Evolutionary conservation across 2,797 vertebrate species (phyloP).

Genomic region (Synanceia verrucosa): DNA sequence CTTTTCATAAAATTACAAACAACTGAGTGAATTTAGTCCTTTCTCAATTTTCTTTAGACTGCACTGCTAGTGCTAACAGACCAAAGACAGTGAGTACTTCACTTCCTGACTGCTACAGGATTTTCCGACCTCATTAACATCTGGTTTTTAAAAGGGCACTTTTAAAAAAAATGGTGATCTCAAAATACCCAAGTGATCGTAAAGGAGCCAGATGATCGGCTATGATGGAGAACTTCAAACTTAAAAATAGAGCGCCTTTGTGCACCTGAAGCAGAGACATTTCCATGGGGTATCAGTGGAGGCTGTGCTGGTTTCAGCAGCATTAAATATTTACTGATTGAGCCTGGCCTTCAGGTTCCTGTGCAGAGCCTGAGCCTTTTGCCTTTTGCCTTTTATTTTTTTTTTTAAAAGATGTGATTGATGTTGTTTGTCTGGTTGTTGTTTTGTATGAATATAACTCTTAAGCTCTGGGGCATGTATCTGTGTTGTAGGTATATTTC

Average conservation of each 20-base stretch:
- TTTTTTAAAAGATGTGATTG: too few relatives aligned
- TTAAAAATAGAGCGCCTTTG: not conserved
- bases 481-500: slow-evolving; percentile 5
- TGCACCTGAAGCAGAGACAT: slow-evolving; percentile 12
- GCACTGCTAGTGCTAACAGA: not conserved
- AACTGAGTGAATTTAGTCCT: not conserved
- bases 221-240: not conserved
- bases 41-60: too few relatives aligned
- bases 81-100: not conserved
- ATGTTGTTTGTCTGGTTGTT: too few relatives aligned
- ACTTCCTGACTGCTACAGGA: not conserved
- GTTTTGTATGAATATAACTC: slow-evolving; percentile 14
- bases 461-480: slow-evolving; percentile 12
- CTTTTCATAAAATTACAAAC: not conserved
- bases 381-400: too few relatives aligned
- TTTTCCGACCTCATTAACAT: too few relatives aligned
- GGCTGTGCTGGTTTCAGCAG: slow-evolving; percentile 24
- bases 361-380: too few relatives aligned
- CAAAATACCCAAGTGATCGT: not conserved
- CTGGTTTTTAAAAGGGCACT: not conserved
- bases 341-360: slow-evolving; percentile 43
- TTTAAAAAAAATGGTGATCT: not conserved
- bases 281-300: not conserved
- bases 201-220: not conserved
- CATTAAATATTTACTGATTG: slow-evolving; percentile 70